Conservation (phyloP, 1,140 invertebrate genomes). For the Leptonema lineaticorne region DNA sequence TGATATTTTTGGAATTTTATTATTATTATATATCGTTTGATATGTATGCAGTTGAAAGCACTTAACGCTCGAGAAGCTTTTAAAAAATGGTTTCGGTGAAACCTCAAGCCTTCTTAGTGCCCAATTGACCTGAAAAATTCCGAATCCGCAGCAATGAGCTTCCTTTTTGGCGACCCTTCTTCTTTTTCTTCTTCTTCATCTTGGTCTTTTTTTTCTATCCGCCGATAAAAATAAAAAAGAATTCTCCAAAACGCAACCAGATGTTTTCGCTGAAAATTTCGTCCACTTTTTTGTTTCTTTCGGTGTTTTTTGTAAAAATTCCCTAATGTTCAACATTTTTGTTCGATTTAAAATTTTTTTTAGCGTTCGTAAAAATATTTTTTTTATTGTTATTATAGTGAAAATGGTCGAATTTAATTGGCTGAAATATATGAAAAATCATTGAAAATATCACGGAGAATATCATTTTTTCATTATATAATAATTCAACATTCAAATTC, state of each 20-base stretch:
- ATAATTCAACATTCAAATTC: too few species aligned
- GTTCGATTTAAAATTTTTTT: too few species aligned
- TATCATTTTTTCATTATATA: too few species aligned
- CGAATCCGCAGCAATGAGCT: neutral
- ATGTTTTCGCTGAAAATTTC: neutral
- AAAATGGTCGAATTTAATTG: too few species aligned
- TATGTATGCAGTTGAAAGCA: neutral
- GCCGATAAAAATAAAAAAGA: neutral
- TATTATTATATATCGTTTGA: neutral
- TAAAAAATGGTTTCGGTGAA: neutral
- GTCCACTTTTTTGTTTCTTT: neutral
- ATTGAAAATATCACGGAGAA: too few species aligned
- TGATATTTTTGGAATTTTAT: neutral
- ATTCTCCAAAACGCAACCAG: neutral
- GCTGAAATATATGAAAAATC: too few species aligned
- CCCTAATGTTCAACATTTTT: too few species aligned
- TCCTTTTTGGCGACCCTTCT: neutral
- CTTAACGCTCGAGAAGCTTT: conserved; percentile 1
- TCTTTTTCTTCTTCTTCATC: neutral
- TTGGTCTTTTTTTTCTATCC: neutral
- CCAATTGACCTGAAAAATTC: conserved; percentile 4
- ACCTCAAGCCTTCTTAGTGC: neutral
- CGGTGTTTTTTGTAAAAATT: neutral
- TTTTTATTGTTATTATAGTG: too few species aligned
- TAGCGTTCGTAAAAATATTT: too few species aligned